Evolutionary conservation across 2,888 invertebrate genomes (phyloP), one percentile per base, ranked within the genome.

Genomic region (Heliconius cydno): DNA sequence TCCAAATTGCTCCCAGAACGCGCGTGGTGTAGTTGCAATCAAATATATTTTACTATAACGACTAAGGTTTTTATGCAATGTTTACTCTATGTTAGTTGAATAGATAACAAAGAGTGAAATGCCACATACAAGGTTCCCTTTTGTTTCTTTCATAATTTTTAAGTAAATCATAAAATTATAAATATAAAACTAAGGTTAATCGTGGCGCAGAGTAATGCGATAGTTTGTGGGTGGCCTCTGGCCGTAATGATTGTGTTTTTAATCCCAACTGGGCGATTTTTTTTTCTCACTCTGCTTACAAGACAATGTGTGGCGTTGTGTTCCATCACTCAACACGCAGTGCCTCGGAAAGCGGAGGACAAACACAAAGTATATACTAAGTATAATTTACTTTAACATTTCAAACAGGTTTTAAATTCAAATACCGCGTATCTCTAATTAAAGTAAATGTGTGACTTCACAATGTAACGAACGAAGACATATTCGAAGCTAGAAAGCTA

Each of bases 1-100:
- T 60, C 57, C 72, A 57, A 73, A 73, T 73, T 73, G 72, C 57
- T 73, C 72, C 72, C 72, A 73, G 52, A 72, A 72, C 71, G 71
- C 71, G 71, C 34, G 1, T 34, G 7, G 34, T 34, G 34, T 34
- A 34, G 7, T 5, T 72, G 28, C 57, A 72, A 71, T 72, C 57
- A 57, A 57, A 72, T 72, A 57, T 57, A 72, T 72, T 72, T 72
- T 72, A 72, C 57, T 72, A 73, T n/a, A 15, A 57, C n/a, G 72
- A 60, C 57, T 73, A 22, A 30, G 30, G 57, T 73, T 73, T 73
- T 68, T 73, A 34, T 34, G 34, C 57, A 57, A 73, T 57, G 57
- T 22, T 71, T 30, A 52, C 52, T 22, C 52, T 67, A 67, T 67
- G n/a, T 34, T n/a, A 34, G 34, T 34, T 52, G 22, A 52, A 57